Conservation (phyloP, 1,140 invertebrate species). For the Cydia amplana region DNA sequence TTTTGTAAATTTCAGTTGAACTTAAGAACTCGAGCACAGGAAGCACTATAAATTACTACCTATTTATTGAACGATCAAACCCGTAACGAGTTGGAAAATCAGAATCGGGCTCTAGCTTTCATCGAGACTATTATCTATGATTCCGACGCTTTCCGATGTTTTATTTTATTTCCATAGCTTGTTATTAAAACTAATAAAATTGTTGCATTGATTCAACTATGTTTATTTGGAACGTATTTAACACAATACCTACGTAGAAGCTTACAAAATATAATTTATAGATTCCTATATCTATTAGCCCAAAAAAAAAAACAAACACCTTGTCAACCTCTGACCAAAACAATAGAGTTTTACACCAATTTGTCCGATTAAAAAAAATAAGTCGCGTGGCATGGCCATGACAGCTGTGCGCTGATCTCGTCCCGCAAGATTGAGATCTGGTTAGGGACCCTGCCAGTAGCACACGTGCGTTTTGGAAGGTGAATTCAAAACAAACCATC, state of each 20-base stretch:
- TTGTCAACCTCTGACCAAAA: conserved; percentile 17
- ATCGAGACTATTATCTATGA: too few relatives aligned
- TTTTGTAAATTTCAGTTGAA: too few relatives aligned
- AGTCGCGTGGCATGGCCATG: conserved; percentile 48
- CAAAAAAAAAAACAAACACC: conserved; percentile 15
- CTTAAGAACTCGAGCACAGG: too few relatives aligned
- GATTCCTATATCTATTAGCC: background rate
- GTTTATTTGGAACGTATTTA: too few relatives aligned
- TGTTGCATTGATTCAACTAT: too few relatives aligned
- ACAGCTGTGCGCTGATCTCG: conserved; percentile 43
- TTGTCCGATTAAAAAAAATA: conserved; percentile 32
- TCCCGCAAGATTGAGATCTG: conserved; percentile 42
- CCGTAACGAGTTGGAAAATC: too few relatives aligned
- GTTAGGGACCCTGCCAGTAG: conserved; percentile 36
- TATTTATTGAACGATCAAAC: too few relatives aligned
- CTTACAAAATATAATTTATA: background rate
- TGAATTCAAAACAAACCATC: conserved; percentile 12
- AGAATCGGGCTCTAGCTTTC: too few relatives aligned
- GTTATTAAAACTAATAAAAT: too few relatives aligned
- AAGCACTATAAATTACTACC: too few relatives aligned
- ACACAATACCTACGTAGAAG: background rate
- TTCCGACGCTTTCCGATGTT: too few relatives aligned
- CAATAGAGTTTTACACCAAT: conserved; percentile 28
- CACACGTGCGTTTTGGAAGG: conserved; percentile 14
- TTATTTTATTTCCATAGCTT: too few relatives aligned